Base-by-base conservation (phyloP, 2,888 invertebrate species). In the Tetanocera ferruginea region DNA sequence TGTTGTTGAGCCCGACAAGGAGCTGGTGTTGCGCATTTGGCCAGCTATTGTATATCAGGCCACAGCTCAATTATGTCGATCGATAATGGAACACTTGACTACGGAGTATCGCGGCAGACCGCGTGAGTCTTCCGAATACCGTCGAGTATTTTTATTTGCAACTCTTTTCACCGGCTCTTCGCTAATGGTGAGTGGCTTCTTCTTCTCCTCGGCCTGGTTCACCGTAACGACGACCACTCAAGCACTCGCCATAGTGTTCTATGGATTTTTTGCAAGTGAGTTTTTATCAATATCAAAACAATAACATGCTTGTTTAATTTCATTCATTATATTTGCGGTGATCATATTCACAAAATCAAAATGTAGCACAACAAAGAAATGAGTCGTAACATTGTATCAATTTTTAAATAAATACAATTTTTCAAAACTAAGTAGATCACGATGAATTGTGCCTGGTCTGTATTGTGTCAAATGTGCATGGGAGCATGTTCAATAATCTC, bases 201-300 rank as follows among this genome's bases (percentile, higher is more conserved):
- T 89, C 28, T 89, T 89, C 82, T 89, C 89, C 49, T 89, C 89
- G 76, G 89, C 90, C 55, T 89, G 89, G 89, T 83, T 89, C 3
- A 83, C 84, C 66, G 84, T 88, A 5, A 86, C 88, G 60, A 87
- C 85, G 76, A 87, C 88, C 64, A 89, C 89, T 3, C 89, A 89
- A 78, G 83, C 86, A 6, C 83, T 89, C 75, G 89, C 89, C 70
- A 88, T 89, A 73, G 85, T 89, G 19, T 87, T 88, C 74, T 89
- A 89, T 81, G 89, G 89, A 23, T 85, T 85, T 71, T 89, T 89
- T 85, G 89, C 88, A 67, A 89, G 89, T 89, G 79, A 82, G 78
- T 75, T 60, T 51, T 9, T 23, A 55, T 55, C 17, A 64, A 64
- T 64, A 19, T 64, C n/a, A 19, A 28, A 8, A 28, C 14, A 49